Evolutionary conservation across 2,888 invertebrate species (phyloP).

Genomic region (Crematogaster levior): DNA sequence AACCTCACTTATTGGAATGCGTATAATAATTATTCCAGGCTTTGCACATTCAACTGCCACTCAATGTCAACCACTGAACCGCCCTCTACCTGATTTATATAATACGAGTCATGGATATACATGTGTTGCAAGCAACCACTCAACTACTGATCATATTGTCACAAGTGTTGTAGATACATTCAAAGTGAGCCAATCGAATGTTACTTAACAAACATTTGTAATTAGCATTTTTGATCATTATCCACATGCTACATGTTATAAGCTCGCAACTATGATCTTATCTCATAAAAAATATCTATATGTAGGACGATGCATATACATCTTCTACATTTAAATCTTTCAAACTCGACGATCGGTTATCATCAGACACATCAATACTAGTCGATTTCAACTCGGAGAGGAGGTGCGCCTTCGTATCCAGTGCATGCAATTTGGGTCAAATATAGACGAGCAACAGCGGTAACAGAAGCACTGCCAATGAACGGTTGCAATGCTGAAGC

Average conservation of each 20-base stretch:
- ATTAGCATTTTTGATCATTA: slow-evolving; percentile 14
- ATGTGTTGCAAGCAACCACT: neutral
- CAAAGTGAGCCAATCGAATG: neutral
- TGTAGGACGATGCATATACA: too few species aligned
- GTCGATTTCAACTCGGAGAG: slow-evolving; percentile 54
- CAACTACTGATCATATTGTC: neutral
- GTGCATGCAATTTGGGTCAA: slow-evolving; percentile 64
- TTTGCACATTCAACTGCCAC: slow-evolving; percentile 44
- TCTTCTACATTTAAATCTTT: neutral
- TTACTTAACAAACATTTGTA: slow-evolving; percentile 41
- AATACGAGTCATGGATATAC: slow-evolving; percentile 33
- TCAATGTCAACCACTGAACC: slow-evolving; percentile 42
- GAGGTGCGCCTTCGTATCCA: neutral
- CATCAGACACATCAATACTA: slow-evolving; percentile 36
- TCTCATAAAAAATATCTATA: too few species aligned
- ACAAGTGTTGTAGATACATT: slow-evolving; percentile 29
- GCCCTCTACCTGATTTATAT: slow-evolving; percentile 39
- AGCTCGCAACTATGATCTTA: neutral
- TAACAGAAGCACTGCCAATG: slow-evolving; percentile 32
- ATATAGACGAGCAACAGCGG: slow-evolving; percentile 50
- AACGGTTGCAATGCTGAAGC: slow-evolving; percentile 30
- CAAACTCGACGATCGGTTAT: slow-evolving; percentile 47
- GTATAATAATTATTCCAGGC: slow-evolving; percentile 44
- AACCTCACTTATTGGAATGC: slow-evolving; percentile 46
- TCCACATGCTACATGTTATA: neutral